Evolutionary conservation across 2,888 invertebrate species (phyloP).

Genomic region (Ischnus inquisitorius): DNA sequence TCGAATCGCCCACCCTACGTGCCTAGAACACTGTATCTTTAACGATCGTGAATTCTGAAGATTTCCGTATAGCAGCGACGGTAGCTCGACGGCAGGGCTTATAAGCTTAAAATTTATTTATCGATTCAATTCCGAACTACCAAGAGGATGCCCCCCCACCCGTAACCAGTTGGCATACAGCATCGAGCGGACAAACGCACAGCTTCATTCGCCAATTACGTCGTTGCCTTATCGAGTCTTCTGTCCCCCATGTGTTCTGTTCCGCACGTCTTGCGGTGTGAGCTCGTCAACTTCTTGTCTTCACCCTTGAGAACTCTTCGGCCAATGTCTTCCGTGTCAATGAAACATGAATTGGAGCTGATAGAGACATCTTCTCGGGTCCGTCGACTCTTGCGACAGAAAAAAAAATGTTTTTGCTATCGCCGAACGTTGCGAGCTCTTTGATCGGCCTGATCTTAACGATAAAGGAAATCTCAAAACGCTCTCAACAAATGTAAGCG

Average conservation of each 20-base stretch:
- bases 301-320: slow-evolving; percentile 50
- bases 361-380: slow-evolving; percentile 52
- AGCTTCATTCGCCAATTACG: slow-evolving; percentile 65
- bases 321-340: slow-evolving; percentile 59
- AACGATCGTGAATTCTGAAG: slow-evolving; percentile 69
- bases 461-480: background rate
- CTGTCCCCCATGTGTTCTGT: slow-evolving; percentile 30
- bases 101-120: slow-evolving; percentile 69
- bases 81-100: slow-evolving; percentile 30
- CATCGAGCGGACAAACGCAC: slow-evolving; percentile 30
- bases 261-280: slow-evolving; percentile 62
- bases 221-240: slow-evolving; percentile 64
- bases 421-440: background rate
- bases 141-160: background rate
- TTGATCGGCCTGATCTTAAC: background rate
- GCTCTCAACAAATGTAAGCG: background rate
- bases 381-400: background rate
- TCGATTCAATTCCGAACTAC: slow-evolving; percentile 65
- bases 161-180: slow-evolving; percentile 20
- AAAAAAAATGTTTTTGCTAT: background rate
- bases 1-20: slow-evolving; percentile 43
- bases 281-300: slow-evolving; percentile 67
- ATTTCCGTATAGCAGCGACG: slow-evolving; percentile 56
- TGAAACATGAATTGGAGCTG: slow-evolving; percentile 53
- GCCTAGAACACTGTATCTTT: slow-evolving; percentile 53